Evolutionary conservation across 2,113 vertebrate species (phyloP), one percentile per base, ranked within the genome.

Genomic region (Uropsilus gracilis): DNA sequence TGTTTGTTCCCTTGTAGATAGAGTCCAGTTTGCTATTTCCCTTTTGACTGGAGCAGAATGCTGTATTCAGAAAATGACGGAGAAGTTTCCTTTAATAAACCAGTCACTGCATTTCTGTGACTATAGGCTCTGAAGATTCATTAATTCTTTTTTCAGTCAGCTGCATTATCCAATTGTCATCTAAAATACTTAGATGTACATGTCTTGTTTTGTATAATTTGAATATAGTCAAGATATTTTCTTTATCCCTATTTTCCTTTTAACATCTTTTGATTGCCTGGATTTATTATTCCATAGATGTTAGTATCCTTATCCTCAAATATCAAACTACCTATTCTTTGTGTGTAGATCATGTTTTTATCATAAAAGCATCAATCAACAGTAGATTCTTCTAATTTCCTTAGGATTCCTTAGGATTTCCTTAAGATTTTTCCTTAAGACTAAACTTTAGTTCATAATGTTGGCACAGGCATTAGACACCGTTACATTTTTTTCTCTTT

Each of bases 321-420:
- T 28, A 80, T 13, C 12, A 4, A 32, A 11, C 18, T 44, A 76
- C 4, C 3, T 0, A 57, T 42, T 88, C 20, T 86, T 66, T 59
- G 17, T 72, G 75, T 44, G 16, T 73, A 22, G 75, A 91, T 78
- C 78, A 68, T 90, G 18, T 64, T 83, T 92, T 87, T 86, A 30
- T 81, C 5, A 64, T 66, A 64, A 44, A 57, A 77, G 3, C 32
- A 53, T 39, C 26, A n/a, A 34, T 37, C 30, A n/a, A 48, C 32
- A 48, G n/a, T 8, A 78, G 61, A 14, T 57, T 4, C 16, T 48
- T 85, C 75, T 32, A 63, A 57, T 59, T 55, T 50, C 24, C 18
- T 69, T 69, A 37, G 53, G 5, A n/a, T 69, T 59, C 20, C 57
- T 59, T 63, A 63, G 30, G 68, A 68, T 63, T 61, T 46, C 22